Evolutionary conservation across 2,113 vertebrate species (phyloP).

Genomic region (Petromus typicus): DNA sequence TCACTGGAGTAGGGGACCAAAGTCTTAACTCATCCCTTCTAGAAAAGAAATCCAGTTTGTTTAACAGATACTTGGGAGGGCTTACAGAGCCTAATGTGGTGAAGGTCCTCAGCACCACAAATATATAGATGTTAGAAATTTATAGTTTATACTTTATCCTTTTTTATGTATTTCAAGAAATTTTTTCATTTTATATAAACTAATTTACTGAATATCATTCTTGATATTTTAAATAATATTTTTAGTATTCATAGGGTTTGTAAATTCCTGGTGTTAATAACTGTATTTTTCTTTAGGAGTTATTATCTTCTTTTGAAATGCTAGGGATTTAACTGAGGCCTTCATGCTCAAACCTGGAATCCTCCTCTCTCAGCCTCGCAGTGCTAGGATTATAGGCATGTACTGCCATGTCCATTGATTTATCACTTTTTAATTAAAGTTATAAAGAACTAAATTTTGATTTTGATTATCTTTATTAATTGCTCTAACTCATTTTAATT

Average conservation of each 20-base stretch:
- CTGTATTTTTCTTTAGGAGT: not conserved
- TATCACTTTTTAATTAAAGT: not conserved
- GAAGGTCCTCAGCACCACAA: not conserved
- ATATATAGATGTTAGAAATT: not conserved
- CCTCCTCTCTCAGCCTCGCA: not conserved
- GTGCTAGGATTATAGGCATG: not conserved
- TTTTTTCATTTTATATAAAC: not conserved
- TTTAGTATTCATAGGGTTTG: not conserved
- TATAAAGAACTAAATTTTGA: not conserved
- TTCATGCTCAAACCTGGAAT: not conserved
- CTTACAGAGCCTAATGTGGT: not conserved
- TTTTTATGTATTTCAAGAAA: conserved; percentile 32
- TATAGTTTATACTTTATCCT: not conserved
- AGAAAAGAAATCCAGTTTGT: not conserved
- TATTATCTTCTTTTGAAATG: not conserved
- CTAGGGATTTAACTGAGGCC: not conserved
- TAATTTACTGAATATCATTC: not conserved
- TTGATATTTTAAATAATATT: not conserved
- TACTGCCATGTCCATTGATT: not conserved
- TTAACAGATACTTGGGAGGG: not conserved
- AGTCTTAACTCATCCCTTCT: no score
- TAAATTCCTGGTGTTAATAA: not conserved
- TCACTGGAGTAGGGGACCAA: no score
- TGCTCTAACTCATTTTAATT: not conserved
- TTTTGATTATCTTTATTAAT: not conserved